Percentiles rank a stretch among this genome's conserved stretches.
Conservation (phyloP, 2,113 vertebrate species). For the Mola mola region DNA sequence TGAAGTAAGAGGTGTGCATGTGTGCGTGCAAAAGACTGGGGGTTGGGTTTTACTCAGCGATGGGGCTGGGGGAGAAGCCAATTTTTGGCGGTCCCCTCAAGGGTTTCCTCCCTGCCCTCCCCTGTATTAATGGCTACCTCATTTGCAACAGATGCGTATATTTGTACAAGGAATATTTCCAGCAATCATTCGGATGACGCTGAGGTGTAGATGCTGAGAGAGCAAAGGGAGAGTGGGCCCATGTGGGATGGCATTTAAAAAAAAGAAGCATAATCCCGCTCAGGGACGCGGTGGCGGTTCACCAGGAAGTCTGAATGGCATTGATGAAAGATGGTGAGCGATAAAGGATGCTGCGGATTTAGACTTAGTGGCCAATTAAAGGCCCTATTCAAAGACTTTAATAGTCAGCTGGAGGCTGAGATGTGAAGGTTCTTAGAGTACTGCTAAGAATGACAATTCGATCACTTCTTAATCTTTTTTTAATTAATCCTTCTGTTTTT, state of each 20-base stretch:
- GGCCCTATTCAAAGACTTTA: constrained; percentile 46
- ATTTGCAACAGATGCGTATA: constrained; percentile 67
- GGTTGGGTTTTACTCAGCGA: constrained; percentile 35
- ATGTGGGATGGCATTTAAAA: constrained; percentile 22
- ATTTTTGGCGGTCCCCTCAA: constrained; percentile 67
- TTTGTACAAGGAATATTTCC: constrained; percentile 55
- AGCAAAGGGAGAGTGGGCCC: constrained; percentile 15
- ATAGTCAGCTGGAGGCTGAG: constrained; percentile 44
- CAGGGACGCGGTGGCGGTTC: constrained; percentile 42
- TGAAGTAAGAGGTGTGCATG: constrained; percentile 63
- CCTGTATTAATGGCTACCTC: constrained; percentile 60
- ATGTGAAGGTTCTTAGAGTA: constrained; percentile 27
- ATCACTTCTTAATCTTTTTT: neutral
- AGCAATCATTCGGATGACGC: constrained; percentile 49
- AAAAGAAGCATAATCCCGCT: constrained; percentile 37
- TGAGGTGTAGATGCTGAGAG: constrained; percentile 58
- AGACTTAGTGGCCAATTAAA: constrained; percentile 45
- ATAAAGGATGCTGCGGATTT: constrained; percentile 47
- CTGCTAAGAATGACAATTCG: constrained; percentile 22
- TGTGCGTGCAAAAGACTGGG: constrained; percentile 35
- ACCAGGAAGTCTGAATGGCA: constrained; percentile 48
- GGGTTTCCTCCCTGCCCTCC: constrained; percentile 15
- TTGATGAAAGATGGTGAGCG: constrained; percentile 47
- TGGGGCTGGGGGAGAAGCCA: constrained; percentile 30
- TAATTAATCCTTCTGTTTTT: constrained; percentile 18